These are phyloP conservation scores for Alaudala cheleensis DNA, from an alignment of 2,113 vertebrate genomes.

Conservation along the genomic window DNA sequence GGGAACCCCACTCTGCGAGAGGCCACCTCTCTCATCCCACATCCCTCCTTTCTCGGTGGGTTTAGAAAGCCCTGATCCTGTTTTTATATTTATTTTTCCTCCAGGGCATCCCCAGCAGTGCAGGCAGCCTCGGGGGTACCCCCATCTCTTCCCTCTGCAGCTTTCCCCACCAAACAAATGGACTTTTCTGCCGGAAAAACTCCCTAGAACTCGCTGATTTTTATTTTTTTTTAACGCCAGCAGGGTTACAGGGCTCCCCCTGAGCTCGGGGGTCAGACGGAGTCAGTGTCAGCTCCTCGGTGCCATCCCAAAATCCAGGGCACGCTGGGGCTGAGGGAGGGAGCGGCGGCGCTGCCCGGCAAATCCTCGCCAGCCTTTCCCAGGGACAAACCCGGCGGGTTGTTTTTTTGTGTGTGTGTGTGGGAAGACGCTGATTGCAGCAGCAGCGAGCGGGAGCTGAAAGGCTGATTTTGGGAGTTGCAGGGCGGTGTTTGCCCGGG, in stretches of 20 bases:
- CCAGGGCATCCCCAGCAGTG: fast-evolving
- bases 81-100: not conserved
- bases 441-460: not conserved
- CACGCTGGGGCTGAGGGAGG: fast-evolving
- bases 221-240: not conserved
- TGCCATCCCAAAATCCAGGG: fast-evolving
- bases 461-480: not conserved
- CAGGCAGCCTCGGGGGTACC: fast-evolving
- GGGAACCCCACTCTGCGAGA: fast-evolving
- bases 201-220: not conserved
- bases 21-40: not conserved
- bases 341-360: not conserved
- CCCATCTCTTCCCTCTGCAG: fast-evolving
- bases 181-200: not conserved
- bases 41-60: fast-evolving
- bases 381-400: not conserved
- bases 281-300: not conserved
- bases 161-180: too few species aligned
- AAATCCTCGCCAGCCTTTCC: not conserved
- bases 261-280: fast-evolving
- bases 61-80: not conserved
- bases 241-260: not conserved
- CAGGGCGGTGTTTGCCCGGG: not conserved
- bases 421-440: not conserved
- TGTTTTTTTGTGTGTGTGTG: too few species aligned